Evolutionary conservation across 2,888 invertebrate species (phyloP), one percentile per base, ranked within the genome.

Genomic region (Malthinus flaveolus): DNA sequence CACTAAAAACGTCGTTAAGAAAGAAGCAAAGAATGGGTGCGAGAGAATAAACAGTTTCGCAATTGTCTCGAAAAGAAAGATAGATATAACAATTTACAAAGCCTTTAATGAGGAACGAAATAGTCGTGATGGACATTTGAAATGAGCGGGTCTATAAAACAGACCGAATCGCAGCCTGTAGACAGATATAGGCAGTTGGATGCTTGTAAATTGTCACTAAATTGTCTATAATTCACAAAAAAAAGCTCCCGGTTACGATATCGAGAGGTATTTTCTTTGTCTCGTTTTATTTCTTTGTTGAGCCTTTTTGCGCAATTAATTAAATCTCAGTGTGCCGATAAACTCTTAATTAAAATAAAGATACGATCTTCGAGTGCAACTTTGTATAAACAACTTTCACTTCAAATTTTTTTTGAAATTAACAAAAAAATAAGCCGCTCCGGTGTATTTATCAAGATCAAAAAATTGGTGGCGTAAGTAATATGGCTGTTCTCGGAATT

Each of bases 91-190:
- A 82, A 83, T 83, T 84, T 83, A 80, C 80, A 79, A 79, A 81
- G 82, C 82, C 83, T 83, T 83, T 84, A 85, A 85, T 84, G 84
- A 83, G 80, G 78, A 79, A 78, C 78, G 79, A 83, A 84, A 84
- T 84, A 80, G 84, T 81, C 83, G 82, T 84, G 84, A 85, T 84
- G 84, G 84, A 84, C 84, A 83, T 83, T 82, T 80, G 78, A 80
- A 83, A 83, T 83, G 83, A 83, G 81, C 82, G 66, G 64, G 65
- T 59, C 66, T 62, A 71, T 75, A 76, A 75, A 75, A 68, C 68
- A 72, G 67, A 62, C 65, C 68, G 67, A 68, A 73, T 71, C 69
- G 71, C 69, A 67, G 68, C 66, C 56, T 57, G 69, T 60, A 66
- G 75, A 75, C 75, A 75, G 72, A 72, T 73, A 76, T 73, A 65